Conservation (phyloP, 1,140 invertebrate species). For the Bradysia coprophila region DNA sequence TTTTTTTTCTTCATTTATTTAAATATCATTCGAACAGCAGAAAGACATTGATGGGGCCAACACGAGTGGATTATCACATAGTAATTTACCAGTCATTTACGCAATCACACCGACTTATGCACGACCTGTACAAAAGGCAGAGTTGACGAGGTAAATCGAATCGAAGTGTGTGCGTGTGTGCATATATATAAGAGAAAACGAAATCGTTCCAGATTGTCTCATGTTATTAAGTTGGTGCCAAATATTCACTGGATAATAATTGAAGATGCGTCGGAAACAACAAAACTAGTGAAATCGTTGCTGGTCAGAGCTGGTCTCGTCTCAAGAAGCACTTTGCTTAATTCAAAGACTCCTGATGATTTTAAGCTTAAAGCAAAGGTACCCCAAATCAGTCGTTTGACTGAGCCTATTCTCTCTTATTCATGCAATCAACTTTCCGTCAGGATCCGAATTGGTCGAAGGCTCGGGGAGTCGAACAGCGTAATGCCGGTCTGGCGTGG, state of each 20-base stretch:
- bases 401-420: too few relatives aligned
- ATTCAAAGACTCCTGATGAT: conserved; percentile 32
- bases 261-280: conserved; percentile 68
- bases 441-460: conserved; percentile 73
- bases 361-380: conserved; percentile 39
- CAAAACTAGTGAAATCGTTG: conserved; percentile 61
- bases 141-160: conserved; percentile 55
- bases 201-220: conserved; percentile 57
- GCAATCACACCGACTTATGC: conserved; percentile 86
- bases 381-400: background rate
- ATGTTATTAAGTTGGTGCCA: conserved; percentile 72
- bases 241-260: conserved; percentile 93
- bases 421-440: too few relatives aligned
- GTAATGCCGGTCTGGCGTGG: conserved; percentile 81
- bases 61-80: background rate
- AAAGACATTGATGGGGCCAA: background rate
- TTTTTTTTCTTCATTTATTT: too few relatives aligned
- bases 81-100: conserved; percentile 31
- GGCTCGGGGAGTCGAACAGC: conserved; percentile 85
- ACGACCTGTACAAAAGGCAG: conserved; percentile 83
- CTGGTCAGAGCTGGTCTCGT: conserved; percentile 37
- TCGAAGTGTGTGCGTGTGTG: background rate
- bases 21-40: too few relatives aligned
- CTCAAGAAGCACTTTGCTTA: conserved; percentile 15
- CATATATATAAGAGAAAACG: background rate